Percentiles rank a stretch among this genome's conserved stretches.
Conservation (phyloP, 1,140 invertebrate species). For the Drosophila sp. region DNA sequence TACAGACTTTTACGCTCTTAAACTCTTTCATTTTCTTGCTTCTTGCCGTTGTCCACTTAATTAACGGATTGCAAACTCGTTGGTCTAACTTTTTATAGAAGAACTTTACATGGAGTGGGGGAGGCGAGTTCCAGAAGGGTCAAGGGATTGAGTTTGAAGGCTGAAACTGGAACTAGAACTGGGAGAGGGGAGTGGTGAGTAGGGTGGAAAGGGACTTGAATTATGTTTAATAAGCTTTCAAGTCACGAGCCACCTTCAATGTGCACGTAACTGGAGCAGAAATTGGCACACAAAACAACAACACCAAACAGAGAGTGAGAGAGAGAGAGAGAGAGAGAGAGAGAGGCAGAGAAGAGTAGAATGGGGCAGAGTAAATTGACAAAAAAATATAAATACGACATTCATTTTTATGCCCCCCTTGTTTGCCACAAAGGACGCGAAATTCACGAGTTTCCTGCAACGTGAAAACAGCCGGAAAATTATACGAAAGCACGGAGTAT, state of each 20-base stretch:
- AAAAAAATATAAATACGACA: conserved; percentile 69
- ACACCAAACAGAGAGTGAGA: conserved; percentile 14
- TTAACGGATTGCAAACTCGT: conserved; percentile 65
- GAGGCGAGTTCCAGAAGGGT: background rate
- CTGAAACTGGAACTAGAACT: background rate
- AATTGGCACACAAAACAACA: conserved; percentile 68
- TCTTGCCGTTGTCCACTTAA: conserved; percentile 47
- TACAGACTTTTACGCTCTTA: background rate
- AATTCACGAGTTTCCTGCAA: conserved; percentile 73
- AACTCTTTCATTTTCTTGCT: background rate
- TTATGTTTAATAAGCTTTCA: conserved; percentile 69
- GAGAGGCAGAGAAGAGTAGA: conserved; percentile 14
- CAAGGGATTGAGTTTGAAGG: conserved; percentile 4
- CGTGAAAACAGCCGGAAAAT: conserved; percentile 76
- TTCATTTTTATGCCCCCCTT: conserved; percentile 63
- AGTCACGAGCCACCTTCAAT: conserved; percentile 34
- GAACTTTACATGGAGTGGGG: background rate
- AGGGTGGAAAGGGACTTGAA: conserved; percentile 17
- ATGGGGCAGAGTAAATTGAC: conserved; percentile 18
- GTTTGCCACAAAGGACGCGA: conserved; percentile 52
- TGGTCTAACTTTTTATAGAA: conserved; percentile 13
- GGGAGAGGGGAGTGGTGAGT: background rate
- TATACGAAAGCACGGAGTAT: conserved; percentile 46
- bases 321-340: conserved; percentile 18
- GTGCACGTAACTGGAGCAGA: conserved; percentile 69